These are phyloP conservation scores for Meta bourneti DNA, from an alignment of 2,888 invertebrate species.

Conservation along the genomic window DNA sequence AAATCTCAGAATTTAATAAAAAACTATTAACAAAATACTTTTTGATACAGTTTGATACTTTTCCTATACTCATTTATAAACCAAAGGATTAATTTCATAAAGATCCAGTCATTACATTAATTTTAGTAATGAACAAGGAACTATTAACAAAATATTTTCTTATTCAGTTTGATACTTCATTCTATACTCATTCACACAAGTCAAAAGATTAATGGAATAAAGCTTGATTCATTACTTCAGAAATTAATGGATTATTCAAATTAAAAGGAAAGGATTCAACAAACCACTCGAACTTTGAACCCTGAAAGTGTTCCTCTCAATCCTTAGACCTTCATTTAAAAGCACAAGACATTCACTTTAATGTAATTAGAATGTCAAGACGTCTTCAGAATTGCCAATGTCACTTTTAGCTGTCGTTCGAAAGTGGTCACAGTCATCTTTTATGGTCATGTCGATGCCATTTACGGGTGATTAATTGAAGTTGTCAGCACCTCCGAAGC, in stretches of 20 bases:
- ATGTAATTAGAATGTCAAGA: slow-evolving; percentile 2
- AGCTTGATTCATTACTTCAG: not conserved
- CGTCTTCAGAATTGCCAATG: not conserved
- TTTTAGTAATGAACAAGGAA: too few relatives aligned
- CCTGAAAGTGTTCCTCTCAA: not conserved
- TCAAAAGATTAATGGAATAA: not conserved
- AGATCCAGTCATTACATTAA: too few relatives aligned
- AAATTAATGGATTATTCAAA: not conserved
- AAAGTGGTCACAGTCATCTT: not conserved
- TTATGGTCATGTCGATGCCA: not conserved
- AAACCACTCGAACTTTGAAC: not conserved
- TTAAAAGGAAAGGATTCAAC: not conserved
- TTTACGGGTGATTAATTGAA: slow-evolving; percentile 2
- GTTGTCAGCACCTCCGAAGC: too few relatives aligned
- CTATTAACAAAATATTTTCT: too few relatives aligned
- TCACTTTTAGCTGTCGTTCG: not conserved
- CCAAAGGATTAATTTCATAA: too few relatives aligned
- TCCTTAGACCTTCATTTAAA: not conserved
- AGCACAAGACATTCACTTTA: not conserved
- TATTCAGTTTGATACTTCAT: too few relatives aligned
- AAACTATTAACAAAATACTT: too few relatives aligned
- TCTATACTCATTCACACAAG: not conserved
- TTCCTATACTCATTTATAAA: too few relatives aligned
- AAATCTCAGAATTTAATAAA: too few relatives aligned
- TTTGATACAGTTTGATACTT: too few relatives aligned